Percentiles rank a stretch among this genome's conserved stretches.
Evolutionary conservation across 2,888 invertebrate genomes (phyloP).

Genomic region (Nudaria mundana): DNA sequence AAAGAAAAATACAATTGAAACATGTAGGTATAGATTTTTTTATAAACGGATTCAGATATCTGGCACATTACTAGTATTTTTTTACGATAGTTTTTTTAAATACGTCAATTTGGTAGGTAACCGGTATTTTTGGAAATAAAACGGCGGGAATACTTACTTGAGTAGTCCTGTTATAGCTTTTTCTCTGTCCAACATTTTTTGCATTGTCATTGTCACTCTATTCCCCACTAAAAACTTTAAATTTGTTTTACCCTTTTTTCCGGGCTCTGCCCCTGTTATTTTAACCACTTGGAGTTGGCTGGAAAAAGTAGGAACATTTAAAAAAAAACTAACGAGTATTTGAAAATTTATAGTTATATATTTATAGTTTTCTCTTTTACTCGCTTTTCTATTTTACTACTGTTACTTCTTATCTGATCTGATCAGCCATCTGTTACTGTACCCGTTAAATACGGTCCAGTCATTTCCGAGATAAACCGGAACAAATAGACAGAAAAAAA

Average conservation of each 20-base stretch:
- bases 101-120: not conserved
- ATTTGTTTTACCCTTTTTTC: constrained; percentile 85
- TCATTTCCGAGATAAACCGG: no score
- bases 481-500: no score
- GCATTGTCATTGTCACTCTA: constrained; percentile 83
- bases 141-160: constrained; percentile 83
- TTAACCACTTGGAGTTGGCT: constrained; percentile 85
- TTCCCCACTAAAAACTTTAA: constrained; percentile 88
- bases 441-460: no score
- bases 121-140: not conserved
- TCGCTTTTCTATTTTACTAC: no score
- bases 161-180: constrained; percentile 84
- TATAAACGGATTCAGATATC: no score
- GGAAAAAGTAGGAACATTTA: constrained; percentile 21
- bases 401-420: no score
- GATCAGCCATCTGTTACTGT: no score
- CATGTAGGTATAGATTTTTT: no score
- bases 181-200: constrained; percentile 84
- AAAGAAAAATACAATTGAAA: constrained; percentile 29
- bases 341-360: no score
- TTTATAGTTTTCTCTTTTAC: no score
- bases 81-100: no score
- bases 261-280: constrained; percentile 85
- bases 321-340: not conserved
- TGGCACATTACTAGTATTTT: no score